Conservation (phyloP, 2,888 invertebrate genomes). For the Philaethria dido region DNA sequence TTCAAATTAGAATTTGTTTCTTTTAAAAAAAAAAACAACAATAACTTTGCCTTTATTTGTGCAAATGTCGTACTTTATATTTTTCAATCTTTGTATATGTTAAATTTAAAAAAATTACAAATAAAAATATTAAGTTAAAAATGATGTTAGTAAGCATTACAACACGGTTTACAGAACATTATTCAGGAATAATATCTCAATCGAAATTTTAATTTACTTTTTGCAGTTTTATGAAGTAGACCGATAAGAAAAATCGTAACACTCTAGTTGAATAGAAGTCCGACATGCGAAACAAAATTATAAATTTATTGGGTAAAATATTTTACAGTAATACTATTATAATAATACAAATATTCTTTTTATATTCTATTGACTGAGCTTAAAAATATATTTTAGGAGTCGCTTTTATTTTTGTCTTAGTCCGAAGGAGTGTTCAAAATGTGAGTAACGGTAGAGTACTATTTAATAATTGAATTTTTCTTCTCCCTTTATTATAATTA, state of each 20-base stretch:
- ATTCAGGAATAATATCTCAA: neutral
- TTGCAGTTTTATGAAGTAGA: slow-evolving; percentile 11
- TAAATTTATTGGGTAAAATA: slow-evolving; percentile 11
- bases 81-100: neutral
- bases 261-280: slow-evolving; percentile 9
- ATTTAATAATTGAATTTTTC: no score
- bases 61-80: slow-evolving; percentile 14
- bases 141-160: neutral
- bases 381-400: slow-evolving; percentile 15
- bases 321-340: neutral
- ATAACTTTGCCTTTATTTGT: no score
- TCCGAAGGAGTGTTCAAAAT: neutral
- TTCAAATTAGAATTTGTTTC: no score
- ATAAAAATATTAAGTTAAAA: neutral
- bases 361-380: neutral
- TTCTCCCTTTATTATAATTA: no score
- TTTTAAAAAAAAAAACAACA: no score
- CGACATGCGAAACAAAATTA: slow-evolving; percentile 21
- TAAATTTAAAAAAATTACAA: neutral
- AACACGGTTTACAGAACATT: neutral
- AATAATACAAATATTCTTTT: neutral
- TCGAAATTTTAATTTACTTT: slow-evolving; percentile 6
- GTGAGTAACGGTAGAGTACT: slow-evolving; percentile 10
- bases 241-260: slow-evolving; percentile 10
- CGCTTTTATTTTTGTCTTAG: neutral